These are phyloP conservation scores for Harpalus rubripes DNA, from an alignment of 2,888 invertebrate species.

Conservation along the genomic window DNA sequence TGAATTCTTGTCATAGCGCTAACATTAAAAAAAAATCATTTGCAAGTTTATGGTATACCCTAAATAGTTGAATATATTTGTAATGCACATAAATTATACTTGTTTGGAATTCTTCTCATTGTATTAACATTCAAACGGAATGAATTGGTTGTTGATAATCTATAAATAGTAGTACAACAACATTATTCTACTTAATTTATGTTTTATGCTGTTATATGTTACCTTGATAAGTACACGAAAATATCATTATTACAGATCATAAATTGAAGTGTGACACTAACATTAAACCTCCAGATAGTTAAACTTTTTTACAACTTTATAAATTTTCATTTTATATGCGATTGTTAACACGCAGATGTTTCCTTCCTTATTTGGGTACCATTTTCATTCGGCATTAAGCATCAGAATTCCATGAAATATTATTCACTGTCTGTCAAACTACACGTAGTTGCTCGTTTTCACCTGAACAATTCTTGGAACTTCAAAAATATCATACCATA, in stretches of 20 bases:
- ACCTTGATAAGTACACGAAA: slow-evolving; percentile 18
- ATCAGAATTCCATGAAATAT: slow-evolving; percentile 27
- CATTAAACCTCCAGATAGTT: too few species aligned
- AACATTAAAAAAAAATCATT: background rate
- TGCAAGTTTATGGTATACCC: background rate
- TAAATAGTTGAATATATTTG: background rate
- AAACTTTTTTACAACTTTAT: too few species aligned
- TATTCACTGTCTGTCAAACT: slow-evolving; percentile 22
- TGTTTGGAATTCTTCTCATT: background rate
- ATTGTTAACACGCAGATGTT: too few species aligned
- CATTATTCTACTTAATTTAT: slow-evolving; percentile 6
- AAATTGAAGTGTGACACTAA: background rate
- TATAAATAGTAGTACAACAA: background rate
- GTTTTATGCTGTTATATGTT: background rate
- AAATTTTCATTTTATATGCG: too few species aligned
- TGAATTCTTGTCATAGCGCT: background rate
- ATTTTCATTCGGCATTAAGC: slow-evolving; percentile 11
- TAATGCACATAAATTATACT: background rate
- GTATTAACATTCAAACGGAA: background rate
- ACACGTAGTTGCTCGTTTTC: slow-evolving; percentile 5
- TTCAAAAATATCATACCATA: slow-evolving; percentile 14
- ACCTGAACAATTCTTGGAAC: slow-evolving; percentile 47
- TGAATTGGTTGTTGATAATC: background rate
- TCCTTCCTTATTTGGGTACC: slow-evolving; percentile 15
- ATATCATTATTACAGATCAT: slow-evolving; percentile 1